phyloP scores from a whole-genome alignment of 2,113 vertebrate genomes.

The Dasyornis broadbenti region DNA sequence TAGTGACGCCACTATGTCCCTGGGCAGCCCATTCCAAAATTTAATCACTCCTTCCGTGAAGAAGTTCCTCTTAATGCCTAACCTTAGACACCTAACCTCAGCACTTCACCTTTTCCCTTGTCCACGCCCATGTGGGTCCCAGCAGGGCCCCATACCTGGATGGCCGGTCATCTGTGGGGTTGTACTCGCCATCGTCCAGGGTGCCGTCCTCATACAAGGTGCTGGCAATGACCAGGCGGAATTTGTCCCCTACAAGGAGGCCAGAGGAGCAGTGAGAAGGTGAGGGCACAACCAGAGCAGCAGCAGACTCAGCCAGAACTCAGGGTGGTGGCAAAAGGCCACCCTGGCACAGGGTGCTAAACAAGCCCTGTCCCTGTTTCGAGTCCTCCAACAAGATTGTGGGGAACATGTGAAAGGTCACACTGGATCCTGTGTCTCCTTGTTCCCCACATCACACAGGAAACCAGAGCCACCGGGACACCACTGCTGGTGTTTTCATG shows the following conservation, averaged over 20 bases:
- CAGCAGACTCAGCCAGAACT: not conserved
- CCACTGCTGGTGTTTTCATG: not conserved
- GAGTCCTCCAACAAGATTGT: not conserved
- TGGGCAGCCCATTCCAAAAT: not conserved
- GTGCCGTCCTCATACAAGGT: constrained; percentile 97
- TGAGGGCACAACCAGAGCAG: accelerated
- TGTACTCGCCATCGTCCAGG: constrained; percentile 93
- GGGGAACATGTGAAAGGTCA: accelerated
- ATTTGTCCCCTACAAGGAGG: constrained; percentile 86
- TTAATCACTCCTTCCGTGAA: not conserved
- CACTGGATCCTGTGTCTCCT: too few relatives aligned
- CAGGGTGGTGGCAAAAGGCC: not conserved
- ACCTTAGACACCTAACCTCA: not conserved
- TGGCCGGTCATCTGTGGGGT: constrained; percentile 92
- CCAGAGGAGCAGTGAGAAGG: not conserved
- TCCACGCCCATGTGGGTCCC: accelerated
- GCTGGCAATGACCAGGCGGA: constrained; percentile 94
- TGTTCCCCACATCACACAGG: accelerated
- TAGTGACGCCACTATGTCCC: not conserved
- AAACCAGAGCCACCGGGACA: not conserved
- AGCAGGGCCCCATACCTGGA: constrained; percentile 74
- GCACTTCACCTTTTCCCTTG: not conserved
- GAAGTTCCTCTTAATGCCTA: not conserved
- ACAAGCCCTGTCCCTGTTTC: not conserved
- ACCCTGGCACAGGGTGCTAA: not conserved